Base-by-base conservation (phyloP, 2,888 invertebrate genomes). In the Sphaeridia pumilis region DNA sequence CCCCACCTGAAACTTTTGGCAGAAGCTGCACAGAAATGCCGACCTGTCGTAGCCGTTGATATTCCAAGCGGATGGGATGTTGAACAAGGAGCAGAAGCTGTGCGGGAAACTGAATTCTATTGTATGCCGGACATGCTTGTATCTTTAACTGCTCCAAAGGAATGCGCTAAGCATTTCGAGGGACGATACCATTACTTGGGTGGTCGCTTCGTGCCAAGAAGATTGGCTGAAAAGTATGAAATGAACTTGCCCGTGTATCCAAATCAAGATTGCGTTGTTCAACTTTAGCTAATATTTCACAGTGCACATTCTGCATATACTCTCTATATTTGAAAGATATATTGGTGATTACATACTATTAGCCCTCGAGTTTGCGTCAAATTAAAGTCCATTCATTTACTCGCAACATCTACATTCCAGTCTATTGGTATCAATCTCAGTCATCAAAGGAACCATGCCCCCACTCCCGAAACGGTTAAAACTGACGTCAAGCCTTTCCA, bases 11-110 rank as follows among this genome's bases (percentile, higher is more conserved):
- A 17, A 20, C 77, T 86, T 12, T 73, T 90, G 62, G 77, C 78
- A 64, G 72, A 75, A 34, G 74, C 79, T 4, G 73, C 70, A 31
- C 63, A 49, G n/a, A 55, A 58, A 5, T 43, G 48, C 2, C 55
- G 81, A 43, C 85, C 87, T 12, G 77, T 89, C 59, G 75, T 71
- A 70, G 92, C 93, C 70, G 81, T 97, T 66, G 97, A 98, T 68
- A 87, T 97, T 64, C 97, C 97, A 2, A 94, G 93, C 68, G 97
- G 97, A n/a, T 98, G 98, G 98, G 78, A 97, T 74, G 89, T 98
- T 2, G 94, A 97, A 70, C 77, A 74, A 21, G 95, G 93, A 0
- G 77, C 83, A 68, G 70, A 76, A 2, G 67, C 74, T 41, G 76
- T 70, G 1, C n/a, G n/a, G n/a, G 72, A 73, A 31, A 75, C 76